Evolutionary conservation across 2,113 vertebrate genomes (phyloP).

Genomic region (Malurus melanocephalus): DNA sequence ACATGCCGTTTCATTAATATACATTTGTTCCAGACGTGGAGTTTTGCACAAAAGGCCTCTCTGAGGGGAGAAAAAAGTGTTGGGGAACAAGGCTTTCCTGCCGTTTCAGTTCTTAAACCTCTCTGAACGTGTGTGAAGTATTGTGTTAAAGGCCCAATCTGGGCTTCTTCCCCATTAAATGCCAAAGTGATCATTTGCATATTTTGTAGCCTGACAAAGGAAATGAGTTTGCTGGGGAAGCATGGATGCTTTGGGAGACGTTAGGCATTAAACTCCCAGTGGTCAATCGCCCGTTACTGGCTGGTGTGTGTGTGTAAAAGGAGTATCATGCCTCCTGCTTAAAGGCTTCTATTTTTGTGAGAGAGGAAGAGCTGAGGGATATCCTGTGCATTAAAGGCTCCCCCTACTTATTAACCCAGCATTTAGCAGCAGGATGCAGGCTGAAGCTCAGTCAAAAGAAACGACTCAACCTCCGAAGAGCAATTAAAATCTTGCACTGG

Average conservation of each 20-base stretch:
- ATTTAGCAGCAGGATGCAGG: conserved; percentile 83
- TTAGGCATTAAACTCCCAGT: conserved; percentile 65
- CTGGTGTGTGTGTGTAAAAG: conserved; percentile 16
- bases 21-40: conserved; percentile 53
- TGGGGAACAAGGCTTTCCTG: conserved; percentile 54
- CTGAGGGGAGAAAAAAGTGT: conserved; percentile 40
- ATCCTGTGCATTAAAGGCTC: conserved; percentile 80
- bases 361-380: conserved; percentile 76
- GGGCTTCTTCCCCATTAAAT: conserved; percentile 61
- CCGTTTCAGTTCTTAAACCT: conserved; percentile 45
- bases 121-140: conserved; percentile 40
- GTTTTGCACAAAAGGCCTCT: conserved; percentile 61
- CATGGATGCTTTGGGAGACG: conserved; percentile 70
- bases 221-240: conserved; percentile 70
- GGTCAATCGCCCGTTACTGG: conserved; percentile 54
- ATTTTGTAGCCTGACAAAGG: conserved; percentile 75
- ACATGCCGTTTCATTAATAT: conserved; percentile 48
- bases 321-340: conserved; percentile 40
- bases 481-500: conserved; percentile 85
- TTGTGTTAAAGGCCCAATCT: conserved; percentile 55
- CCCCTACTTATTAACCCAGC: conserved; percentile 83
- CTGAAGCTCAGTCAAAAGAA: conserved; percentile 82
- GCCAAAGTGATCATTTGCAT: conserved; percentile 72
- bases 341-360: conserved; percentile 68
- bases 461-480: conserved; percentile 82